phyloP scores from a whole-genome alignment of 1,140 invertebrate species.

The Brachionus angularis region DNA sequence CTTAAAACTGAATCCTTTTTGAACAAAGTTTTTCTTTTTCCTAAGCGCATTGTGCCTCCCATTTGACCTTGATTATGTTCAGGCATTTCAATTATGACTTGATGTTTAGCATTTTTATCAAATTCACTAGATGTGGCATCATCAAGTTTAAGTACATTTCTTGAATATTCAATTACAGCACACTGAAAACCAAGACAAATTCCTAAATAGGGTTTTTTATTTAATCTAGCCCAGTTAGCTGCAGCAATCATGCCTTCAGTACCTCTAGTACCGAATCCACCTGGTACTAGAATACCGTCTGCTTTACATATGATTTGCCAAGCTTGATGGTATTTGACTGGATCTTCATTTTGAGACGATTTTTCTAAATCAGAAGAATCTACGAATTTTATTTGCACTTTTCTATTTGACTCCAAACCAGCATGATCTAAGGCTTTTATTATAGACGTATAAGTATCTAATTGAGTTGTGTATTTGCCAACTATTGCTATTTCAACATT shows the following conservation, averaged over 20 bases:
- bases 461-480: constrained; percentile 95
- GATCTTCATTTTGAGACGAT: constrained; percentile 67
- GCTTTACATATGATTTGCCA: constrained; percentile 84
- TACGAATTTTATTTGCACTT: constrained; percentile 79
- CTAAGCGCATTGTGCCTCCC: constrained; percentile 96
- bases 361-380: constrained; percentile 83
- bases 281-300: constrained; percentile 90
- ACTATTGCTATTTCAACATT: constrained; percentile 87
- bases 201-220: constrained; percentile 83
- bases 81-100: constrained; percentile 95
- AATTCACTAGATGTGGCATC: constrained; percentile 85
- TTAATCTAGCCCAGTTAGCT: constrained; percentile 83
- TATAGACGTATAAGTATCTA: constrained; percentile 93
- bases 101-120: constrained; percentile 67
- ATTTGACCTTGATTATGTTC: constrained; percentile 87
- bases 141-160: constrained; percentile 70
- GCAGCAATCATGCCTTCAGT: constrained; percentile 93
- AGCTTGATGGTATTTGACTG: constrained; percentile 82
- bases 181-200: constrained; percentile 95
- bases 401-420: constrained; percentile 73
- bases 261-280: constrained; percentile 90
- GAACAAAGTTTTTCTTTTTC: constrained; percentile 81
- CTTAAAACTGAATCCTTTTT: constrained; percentile 30
- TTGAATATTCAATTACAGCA: constrained; percentile 91
- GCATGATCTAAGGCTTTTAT: constrained; percentile 91